Evolutionary conservation across 2,888 invertebrate species (phyloP), one percentile per base, ranked within the genome.

Genomic region (Meliscaeva auricollis): DNA sequence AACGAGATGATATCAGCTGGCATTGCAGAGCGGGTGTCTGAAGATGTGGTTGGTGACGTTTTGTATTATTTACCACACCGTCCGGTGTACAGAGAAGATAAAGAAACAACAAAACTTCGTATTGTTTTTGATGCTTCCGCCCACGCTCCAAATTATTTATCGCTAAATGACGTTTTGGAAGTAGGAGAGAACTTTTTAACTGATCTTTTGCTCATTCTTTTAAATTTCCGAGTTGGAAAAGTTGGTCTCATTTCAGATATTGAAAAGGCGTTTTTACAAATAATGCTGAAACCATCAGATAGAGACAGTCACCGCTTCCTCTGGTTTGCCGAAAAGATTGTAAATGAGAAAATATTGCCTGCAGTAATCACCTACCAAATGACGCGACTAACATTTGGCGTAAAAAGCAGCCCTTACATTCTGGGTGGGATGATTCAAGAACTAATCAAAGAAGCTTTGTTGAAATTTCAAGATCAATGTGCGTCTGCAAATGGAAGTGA

Each of bases 101-200:
- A 72, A n/a, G 58, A 54, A 30, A 74, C 78, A 17, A 54, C 78
- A 17, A 80, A 80, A 38, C 35, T 78, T 9, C 60, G 81, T n/a
- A 79, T 87, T 48, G 81, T 87, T 32, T 87, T 81, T 20, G 69
- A 85, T 38, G 66, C 69, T 5, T 80, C 76, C 17, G 60, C 77
- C 8, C 68, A 83, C 38, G 78, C 83, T 30, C 9, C 56, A 20
- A 52, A 70, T 13, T 82, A 88, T 11, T 38, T 76, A 9, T 87
- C 87, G 13, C 60, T 89, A 3, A 90, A 89, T 56, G 87, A 88
- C 20, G 17, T 56, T 11, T 84, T 89, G 26, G 68, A 87, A 60
- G 69, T 87, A 5, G 90, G 89, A 1, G 88, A 88, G 4, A 69
- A 72, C 5, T 50, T 89, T 32, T 88, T 88, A 50, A 66, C 87